Conservation (phyloP, 2,113 vertebrate species). For the Hystrix cristata region DNA sequence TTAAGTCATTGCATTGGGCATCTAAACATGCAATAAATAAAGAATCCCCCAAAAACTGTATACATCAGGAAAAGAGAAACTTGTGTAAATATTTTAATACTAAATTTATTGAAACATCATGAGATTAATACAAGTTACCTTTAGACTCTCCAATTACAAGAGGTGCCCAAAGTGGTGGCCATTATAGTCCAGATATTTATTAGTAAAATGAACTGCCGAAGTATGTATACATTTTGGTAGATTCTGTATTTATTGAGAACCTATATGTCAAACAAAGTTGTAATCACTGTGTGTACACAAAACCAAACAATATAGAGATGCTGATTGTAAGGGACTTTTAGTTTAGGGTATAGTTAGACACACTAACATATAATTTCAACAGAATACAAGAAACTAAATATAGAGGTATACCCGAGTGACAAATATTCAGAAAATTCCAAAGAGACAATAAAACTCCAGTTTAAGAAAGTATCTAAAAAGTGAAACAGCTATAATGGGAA, state of each 20-base stretch:
- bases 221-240: neutral
- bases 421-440: constrained; percentile 42
- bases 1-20: constrained; percentile 11
- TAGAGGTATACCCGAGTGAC: neutral
- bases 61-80: neutral
- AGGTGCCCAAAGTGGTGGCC: neutral
- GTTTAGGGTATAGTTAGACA: neutral
- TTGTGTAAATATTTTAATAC: neutral
- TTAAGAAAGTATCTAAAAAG: neutral
- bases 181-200: neutral
- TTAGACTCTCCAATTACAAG: neutral
- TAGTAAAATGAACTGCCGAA: neutral
- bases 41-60: neutral
- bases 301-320: constrained; percentile 5
- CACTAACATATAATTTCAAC: constrained; percentile 25
- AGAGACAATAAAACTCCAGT: neutral
- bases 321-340: neutral
- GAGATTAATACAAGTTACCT: neutral
- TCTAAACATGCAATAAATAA: constrained; percentile 17
- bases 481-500: neutral
- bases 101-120: neutral
- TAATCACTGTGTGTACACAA: neutral
- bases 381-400: constrained; percentile 31
- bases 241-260: neutral
- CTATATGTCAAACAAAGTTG: neutral